A percentile compares a stretch with the other conserved stretches of the same genome.
Conservation (phyloP, 2,113 vertebrate species). For the Hystrix brachyura region DNA sequence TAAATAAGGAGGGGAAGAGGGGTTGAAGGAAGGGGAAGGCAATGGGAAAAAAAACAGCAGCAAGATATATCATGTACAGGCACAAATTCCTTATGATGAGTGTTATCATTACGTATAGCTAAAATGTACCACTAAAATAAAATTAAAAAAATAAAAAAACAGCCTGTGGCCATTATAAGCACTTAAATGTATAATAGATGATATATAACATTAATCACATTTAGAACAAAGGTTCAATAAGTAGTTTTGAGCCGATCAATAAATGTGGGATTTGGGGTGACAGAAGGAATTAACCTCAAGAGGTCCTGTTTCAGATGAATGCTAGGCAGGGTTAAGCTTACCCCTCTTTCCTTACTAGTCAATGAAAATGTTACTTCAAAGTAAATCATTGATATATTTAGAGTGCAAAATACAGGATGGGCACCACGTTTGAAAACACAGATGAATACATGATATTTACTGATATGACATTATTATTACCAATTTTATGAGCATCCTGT, state of each 20-base stretch:
- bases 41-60: too few species aligned
- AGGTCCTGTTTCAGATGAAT: background rate
- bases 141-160: background rate
- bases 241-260: background rate
- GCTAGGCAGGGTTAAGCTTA: background rate
- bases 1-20: too few species aligned
- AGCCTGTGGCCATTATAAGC: conserved; percentile 17
- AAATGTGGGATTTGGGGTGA: background rate
- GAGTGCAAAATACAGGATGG: background rate
- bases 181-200: background rate
- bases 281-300: background rate
- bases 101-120: too few species aligned
- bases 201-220: background rate
- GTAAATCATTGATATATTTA: background rate
- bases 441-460: background rate
- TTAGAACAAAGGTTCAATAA: background rate
- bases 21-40: too few species aligned
- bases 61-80: too few species aligned
- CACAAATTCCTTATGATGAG: too few species aligned
- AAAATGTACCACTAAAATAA: too few species aligned
- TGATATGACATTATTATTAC: background rate
- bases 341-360: background rate
- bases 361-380: conserved; percentile 8
- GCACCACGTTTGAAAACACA: conserved; percentile 8
- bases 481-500: background rate